These are phyloP conservation scores for Caenorhabditis sp. DNA, from an alignment of 2,888 invertebrate genomes.

Conservation along the genomic window DNA sequence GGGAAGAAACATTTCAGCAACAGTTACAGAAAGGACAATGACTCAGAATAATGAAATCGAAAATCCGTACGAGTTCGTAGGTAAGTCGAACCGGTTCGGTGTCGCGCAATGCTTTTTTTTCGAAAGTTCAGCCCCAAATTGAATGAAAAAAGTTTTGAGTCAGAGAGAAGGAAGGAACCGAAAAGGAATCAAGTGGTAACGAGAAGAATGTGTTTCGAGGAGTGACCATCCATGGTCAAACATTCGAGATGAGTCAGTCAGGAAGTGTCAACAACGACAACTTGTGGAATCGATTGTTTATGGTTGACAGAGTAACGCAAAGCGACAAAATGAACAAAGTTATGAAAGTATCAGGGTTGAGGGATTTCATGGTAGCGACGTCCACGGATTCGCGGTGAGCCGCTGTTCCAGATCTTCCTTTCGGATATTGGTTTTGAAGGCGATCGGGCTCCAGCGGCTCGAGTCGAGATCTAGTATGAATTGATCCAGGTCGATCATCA, in stretches of 20 bases:
- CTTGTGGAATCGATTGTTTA: slow-evolving; percentile 34
- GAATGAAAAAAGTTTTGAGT: slow-evolving; percentile 33
- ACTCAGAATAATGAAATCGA: slow-evolving; percentile 23
- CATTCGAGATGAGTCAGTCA: slow-evolving; percentile 51
- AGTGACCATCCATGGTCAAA: slow-evolving; percentile 59
- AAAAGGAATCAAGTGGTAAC: slow-evolving; percentile 50
- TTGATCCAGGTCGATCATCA: slow-evolving; percentile 58
- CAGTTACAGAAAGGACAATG: slow-evolving; percentile 4
- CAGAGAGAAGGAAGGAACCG: slow-evolving; percentile 42
- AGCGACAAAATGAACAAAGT: slow-evolving; percentile 9
- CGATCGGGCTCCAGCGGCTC: slow-evolving; percentile 58
- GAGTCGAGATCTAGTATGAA: slow-evolving; percentile 58
- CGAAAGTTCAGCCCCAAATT: slow-evolving; percentile 50
- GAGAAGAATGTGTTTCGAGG: slow-evolving; percentile 32
- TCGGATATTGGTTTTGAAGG: slow-evolving; percentile 42
- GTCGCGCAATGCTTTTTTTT: slow-evolving; percentile 9
- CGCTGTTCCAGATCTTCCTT: slow-evolving; percentile 38
- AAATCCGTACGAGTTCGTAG: not conserved
- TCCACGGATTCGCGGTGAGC: slow-evolving; percentile 48
- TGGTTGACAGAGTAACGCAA: slow-evolving; percentile 25
- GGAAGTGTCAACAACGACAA: slow-evolving; percentile 35
- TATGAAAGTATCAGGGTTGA: not conserved
- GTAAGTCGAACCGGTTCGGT: slow-evolving; percentile 37
- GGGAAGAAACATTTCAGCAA: no score
- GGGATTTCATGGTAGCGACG: slow-evolving; percentile 24